A percentile compares a stretch with the other conserved stretches of the same genome.
phyloP scores from a whole-genome alignment of 2,888 invertebrate species.

The Anodontia alba region DNA sequence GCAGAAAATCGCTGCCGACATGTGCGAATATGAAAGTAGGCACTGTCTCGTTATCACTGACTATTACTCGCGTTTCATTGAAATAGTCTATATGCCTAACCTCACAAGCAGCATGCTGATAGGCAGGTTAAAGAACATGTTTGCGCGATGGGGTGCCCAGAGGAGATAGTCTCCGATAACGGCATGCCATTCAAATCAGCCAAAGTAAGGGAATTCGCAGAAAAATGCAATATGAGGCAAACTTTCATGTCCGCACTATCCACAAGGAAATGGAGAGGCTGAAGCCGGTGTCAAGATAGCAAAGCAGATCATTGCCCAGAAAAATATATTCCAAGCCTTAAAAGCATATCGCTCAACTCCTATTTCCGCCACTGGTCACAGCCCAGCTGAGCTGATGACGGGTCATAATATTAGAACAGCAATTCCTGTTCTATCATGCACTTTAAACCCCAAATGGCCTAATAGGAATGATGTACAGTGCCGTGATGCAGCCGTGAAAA shows the following conservation, averaged over 20 bases:
- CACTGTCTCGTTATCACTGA: slow-evolving; percentile 48
- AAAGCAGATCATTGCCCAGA: slow-evolving; percentile 40
- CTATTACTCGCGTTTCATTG: slow-evolving; percentile 51
- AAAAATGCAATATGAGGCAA: slow-evolving; percentile 30
- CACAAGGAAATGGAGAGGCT: slow-evolving; percentile 49
- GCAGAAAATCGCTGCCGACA: slow-evolving; percentile 51
- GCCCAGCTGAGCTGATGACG: slow-evolving; percentile 43
- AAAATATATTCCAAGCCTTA: slow-evolving; percentile 33
- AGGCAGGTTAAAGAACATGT: slow-evolving; percentile 48
- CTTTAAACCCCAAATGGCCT: slow-evolving; percentile 37
- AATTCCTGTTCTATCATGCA: slow-evolving; percentile 17
- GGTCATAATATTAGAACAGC: slow-evolving; percentile 30
- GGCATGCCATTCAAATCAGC: slow-evolving; percentile 45
- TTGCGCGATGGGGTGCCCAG: slow-evolving; percentile 50
- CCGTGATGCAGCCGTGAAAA: slow-evolving; percentile 7
- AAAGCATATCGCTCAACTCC: slow-evolving; percentile 42
- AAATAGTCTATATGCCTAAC: slow-evolving; percentile 36
- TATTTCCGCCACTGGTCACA: slow-evolving; percentile 25
- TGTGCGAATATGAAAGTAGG: slow-evolving; percentile 42
- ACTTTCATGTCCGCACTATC: slow-evolving; percentile 35
- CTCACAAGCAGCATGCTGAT: slow-evolving; percentile 38
- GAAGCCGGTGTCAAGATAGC: slow-evolving; percentile 51
- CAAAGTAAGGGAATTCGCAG: slow-evolving; percentile 37
- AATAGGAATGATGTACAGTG: not conserved
- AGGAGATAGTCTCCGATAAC: slow-evolving; percentile 40